Evolutionary conservation across 1,140 invertebrate species (phyloP).

Genomic region (Zelostemma sp.): DNA sequence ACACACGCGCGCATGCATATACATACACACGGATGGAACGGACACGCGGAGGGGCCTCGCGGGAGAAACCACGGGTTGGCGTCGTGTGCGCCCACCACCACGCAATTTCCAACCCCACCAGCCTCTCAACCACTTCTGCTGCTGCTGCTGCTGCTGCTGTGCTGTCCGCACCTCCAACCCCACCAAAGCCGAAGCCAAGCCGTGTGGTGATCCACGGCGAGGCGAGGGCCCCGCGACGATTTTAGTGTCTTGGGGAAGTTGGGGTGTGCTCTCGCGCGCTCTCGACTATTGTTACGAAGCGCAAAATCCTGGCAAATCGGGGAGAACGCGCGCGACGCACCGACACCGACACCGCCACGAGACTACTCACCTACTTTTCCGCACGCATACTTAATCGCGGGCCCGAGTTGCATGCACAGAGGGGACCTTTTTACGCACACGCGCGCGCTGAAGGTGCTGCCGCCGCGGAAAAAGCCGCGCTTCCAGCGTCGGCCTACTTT

Average conservation of each 20-base stretch:
- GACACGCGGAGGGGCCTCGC: constrained; percentile 62
- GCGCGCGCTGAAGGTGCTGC: not conserved
- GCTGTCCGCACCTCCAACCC: constrained; percentile 70
- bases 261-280: constrained; percentile 62
- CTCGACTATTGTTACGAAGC: too few species aligned
- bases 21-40: constrained; percentile 44
- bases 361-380: not conserved
- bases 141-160: too few species aligned
- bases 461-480: not conserved
- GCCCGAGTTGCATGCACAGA: not conserved
- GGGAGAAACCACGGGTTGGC: too few species aligned
- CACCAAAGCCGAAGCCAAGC: constrained; percentile 66
- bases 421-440: too few species aligned
- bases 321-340: too few species aligned
- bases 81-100: constrained; percentile 68
- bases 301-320: too few species aligned
- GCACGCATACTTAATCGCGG: not conserved
- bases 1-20: not conserved
- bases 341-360: too few species aligned
- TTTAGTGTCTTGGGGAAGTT: constrained; percentile 70
- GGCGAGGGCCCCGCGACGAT: constrained; percentile 69
- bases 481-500: constrained; percentile 1
- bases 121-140: constrained; percentile 69
- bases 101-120: constrained; percentile 71
- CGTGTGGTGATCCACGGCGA: constrained; percentile 65